These are phyloP conservation scores for Morphnarchus princeps DNA, from an alignment of 2,113 vertebrate genomes.

Conservation along the genomic window DNA sequence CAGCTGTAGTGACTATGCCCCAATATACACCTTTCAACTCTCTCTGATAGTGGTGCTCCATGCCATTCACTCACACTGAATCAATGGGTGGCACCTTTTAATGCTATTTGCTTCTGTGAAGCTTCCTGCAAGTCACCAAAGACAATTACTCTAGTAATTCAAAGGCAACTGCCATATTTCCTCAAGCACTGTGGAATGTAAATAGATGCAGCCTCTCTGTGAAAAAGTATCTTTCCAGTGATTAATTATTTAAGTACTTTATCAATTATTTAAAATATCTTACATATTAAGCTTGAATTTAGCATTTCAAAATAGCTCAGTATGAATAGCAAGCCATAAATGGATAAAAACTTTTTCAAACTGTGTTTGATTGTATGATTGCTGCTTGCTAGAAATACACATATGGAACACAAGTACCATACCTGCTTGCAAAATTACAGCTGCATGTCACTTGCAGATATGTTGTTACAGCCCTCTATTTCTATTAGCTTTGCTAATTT, in stretches of 20 bases:
- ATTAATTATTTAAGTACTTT: conserved; percentile 56
- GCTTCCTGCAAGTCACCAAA: neutral
- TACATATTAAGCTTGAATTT: conserved; percentile 25
- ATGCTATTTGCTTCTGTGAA: neutral
- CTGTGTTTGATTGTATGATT: neutral
- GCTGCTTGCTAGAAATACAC: neutral
- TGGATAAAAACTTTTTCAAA: neutral
- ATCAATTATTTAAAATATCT: conserved; percentile 62
- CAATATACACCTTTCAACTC: neutral
- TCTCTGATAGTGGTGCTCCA: neutral
- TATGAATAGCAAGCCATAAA: conserved; percentile 12
- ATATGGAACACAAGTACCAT: neutral
- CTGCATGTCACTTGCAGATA: neutral
- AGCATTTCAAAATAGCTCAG: conserved; percentile 35
- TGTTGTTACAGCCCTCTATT: neutral
- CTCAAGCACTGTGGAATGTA: conserved; percentile 19
- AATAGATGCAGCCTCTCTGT: neutral
- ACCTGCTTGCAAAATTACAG: neutral
- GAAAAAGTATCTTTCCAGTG: conserved; percentile 9
- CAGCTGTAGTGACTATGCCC: neutral
- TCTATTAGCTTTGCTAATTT: neutral
- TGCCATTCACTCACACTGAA: neutral
- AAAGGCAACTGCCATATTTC: conserved; percentile 13
- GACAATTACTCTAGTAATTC: conserved; percentile 32
- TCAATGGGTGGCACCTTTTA: neutral